Percentiles rank a stretch among this genome's conserved stretches.
These are phyloP conservation scores for Sinocyclocheilus maitianheensis DNA, from an alignment of 2,113 vertebrate species.

Conservation along the genomic window DNA sequence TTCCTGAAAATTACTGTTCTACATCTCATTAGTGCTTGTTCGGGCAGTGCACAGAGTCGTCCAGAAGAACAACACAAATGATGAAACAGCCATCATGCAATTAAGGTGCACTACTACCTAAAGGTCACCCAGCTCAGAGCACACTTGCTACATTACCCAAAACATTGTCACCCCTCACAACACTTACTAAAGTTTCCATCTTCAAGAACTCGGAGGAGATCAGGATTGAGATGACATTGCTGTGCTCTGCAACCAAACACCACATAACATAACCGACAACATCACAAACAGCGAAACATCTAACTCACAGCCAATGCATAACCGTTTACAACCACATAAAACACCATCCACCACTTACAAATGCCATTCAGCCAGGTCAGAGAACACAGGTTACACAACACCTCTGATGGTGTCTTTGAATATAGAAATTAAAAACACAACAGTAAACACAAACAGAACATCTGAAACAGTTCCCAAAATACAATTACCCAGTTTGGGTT, in stretches of 20 bases:
- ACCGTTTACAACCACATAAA: conserved; percentile 19
- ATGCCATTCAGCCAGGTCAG: conserved; percentile 42
- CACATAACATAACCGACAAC: conserved; percentile 67
- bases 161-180: conserved; percentile 59
- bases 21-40: background rate
- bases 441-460: conserved; percentile 5
- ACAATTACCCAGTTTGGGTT: conserved; percentile 86
- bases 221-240: conserved; percentile 98
- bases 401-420: conserved; percentile 9
- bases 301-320: conserved; percentile 47
- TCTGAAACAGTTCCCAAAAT: background rate
- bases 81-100: conserved; percentile 43
- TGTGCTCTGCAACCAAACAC: conserved; percentile 90
- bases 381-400: conserved; percentile 34
- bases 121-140: conserved; percentile 21
- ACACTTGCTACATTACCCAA: conserved; percentile 30
- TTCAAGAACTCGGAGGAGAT: conserved; percentile 99
- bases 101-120: background rate
- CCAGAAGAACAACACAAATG: background rate
- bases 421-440: conserved; percentile 21
- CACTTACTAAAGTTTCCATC: conserved; percentile 99
- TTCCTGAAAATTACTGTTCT: background rate
- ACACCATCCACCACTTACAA: conserved; percentile 16
- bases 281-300: conserved; percentile 55
- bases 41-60: conserved; percentile 8